Percentiles rank a stretch among this genome's conserved stretches.
Evolutionary conservation across 2,113 vertebrate species (phyloP).

Genomic region (Ochotona curzoniae): DNA sequence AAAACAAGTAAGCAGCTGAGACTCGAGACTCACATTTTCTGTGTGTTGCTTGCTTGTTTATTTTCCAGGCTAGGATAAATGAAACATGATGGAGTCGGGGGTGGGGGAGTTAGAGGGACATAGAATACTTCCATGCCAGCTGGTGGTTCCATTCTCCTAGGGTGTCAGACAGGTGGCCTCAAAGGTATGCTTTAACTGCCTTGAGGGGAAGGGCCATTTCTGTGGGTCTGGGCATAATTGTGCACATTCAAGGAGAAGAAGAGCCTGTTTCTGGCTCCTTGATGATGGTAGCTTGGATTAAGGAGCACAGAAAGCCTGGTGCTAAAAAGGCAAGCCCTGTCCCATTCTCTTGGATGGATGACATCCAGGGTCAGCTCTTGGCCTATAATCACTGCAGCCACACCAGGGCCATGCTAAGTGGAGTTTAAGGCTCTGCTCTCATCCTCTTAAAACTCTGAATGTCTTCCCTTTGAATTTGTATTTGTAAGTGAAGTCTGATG

Average conservation of each 20-base stretch:
- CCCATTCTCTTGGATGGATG: neutral
- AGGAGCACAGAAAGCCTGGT: neutral
- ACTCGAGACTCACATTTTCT: neutral
- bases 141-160: rapidly evolving
- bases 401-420: too few species aligned
- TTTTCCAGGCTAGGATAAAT: conserved; percentile 12
- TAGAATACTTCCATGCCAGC: neutral
- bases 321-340: neutral
- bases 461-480: neutral
- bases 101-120: neutral
- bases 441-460: neutral
- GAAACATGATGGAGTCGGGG: neutral
- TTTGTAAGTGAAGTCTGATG: neutral
- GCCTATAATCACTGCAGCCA: neutral
- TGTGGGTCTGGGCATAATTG: too few species aligned
- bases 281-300: neutral
- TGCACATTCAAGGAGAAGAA: neutral
- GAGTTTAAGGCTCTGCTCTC: neutral
- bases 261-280: neutral
- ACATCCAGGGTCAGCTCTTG: neutral
- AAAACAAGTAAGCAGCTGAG: neutral
- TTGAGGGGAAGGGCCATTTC: neutral
- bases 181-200: neutral
- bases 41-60: neutral
- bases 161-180: neutral